phyloP scores from a whole-genome alignment of 2,113 vertebrate species.

The Axis porcinus region DNA sequence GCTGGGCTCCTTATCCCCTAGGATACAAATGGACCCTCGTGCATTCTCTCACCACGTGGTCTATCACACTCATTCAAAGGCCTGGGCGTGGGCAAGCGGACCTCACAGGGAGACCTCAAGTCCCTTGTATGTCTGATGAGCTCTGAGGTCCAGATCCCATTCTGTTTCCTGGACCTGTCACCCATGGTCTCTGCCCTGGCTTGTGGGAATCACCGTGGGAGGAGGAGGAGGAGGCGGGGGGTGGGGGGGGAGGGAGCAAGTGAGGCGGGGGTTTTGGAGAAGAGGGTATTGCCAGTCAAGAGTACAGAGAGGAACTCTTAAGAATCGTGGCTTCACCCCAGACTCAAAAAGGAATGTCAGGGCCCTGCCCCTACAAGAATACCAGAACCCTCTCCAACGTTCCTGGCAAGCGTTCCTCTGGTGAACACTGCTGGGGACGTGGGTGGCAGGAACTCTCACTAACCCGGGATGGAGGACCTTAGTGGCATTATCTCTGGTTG shows the following conservation, averaged over 20 bases:
- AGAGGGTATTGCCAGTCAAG: background rate
- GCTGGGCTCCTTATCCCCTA: background rate
- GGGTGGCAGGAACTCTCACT: background rate
- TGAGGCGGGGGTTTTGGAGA: background rate
- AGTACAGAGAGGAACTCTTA: background rate
- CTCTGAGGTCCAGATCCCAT: background rate
- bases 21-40: background rate
- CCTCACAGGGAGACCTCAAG: background rate
- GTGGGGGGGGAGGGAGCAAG: no score
- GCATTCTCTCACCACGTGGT: background rate
- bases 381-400: background rate
- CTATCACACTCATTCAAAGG: background rate
- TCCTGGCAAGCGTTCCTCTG: background rate
- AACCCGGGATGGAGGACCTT: background rate
- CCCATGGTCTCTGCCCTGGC: background rate
- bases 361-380: background rate
- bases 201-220: background rate
- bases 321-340: background rate
- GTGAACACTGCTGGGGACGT: background rate
- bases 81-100: background rate
- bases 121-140: background rate
- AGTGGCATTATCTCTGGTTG: background rate
- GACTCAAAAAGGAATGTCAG: background rate
- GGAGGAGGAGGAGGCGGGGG: background rate
- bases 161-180: background rate